Conservation (phyloP, 2,888 invertebrate genomes). For the Stratiomys singularior region DNA sequence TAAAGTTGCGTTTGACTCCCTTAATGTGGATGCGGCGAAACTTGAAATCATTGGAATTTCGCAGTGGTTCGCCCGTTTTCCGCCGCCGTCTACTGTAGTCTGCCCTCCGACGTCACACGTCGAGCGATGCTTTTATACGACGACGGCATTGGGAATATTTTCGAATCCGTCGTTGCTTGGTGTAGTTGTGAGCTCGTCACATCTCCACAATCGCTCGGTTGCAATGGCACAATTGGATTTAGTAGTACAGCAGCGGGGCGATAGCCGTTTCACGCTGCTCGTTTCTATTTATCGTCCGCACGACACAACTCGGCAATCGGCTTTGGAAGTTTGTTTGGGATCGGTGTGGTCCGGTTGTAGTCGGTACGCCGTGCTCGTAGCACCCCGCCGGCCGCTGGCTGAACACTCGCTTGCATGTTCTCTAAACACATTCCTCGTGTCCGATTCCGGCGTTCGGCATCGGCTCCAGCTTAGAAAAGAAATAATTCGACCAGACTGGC, state of each 20-base stretch:
- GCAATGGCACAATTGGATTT: constrained; percentile 1
- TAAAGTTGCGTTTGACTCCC: not conserved
- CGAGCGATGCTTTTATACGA: not conserved
- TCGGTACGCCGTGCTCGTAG: not conserved
- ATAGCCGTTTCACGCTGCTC: constrained; percentile 1
- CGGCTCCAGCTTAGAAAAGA: not conserved
- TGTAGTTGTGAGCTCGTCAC: constrained; percentile 21
- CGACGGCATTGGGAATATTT: constrained; percentile 35
- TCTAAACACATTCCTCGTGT: constrained; percentile 15
- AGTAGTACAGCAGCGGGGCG: not conserved
- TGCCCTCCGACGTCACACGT: constrained; percentile 16
- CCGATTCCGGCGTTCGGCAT: not conserved
- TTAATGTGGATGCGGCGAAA: constrained; percentile 5
- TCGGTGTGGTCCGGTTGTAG: constrained; percentile 11
- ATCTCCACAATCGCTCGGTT: constrained; percentile 11
- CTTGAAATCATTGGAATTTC: constrained; percentile 30
- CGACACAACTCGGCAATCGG: constrained; percentile 7
- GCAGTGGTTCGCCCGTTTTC: constrained; percentile 14
- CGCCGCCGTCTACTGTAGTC: not conserved
- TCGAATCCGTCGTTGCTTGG: constrained; percentile 19
- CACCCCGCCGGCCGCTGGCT: not conserved
- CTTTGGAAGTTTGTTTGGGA: not conserved
- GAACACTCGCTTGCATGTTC: not conserved
- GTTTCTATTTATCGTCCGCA: not conserved
- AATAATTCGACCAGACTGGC: constrained; percentile 11